These are phyloP conservation scores for Chalcosyrphus nemorum DNA, from an alignment of 2,888 invertebrate genomes.

Conservation along the genomic window DNA sequence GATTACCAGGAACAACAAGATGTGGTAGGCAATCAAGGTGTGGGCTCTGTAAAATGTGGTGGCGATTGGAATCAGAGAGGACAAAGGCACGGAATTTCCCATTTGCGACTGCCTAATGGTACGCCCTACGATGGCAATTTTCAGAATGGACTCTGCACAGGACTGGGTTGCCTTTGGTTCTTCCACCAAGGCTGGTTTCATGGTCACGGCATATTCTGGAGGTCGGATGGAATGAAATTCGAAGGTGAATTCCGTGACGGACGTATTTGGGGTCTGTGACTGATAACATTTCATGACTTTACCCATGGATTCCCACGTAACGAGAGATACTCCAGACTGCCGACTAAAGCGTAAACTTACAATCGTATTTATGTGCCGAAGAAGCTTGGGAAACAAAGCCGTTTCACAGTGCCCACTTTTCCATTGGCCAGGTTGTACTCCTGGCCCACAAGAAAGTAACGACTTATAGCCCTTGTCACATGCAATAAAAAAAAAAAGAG, in stretches of 20 bases:
- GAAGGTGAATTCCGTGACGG: slow-evolving; percentile 97
- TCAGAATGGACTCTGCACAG: slow-evolving; percentile 90
- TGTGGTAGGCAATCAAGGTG: slow-evolving; percentile 63
- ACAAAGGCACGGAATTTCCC: slow-evolving; percentile 92
- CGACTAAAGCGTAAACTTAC: slow-evolving; percentile 88
- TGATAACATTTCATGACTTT: slow-evolving; percentile 93
- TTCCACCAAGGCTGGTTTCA: slow-evolving; percentile 96
- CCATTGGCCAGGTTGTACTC: too few relatives aligned
- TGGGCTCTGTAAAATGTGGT: slow-evolving; percentile 87
- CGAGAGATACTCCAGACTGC: slow-evolving; percentile 95
- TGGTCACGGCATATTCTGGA: slow-evolving; percentile 94
- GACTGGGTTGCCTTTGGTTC: slow-evolving; percentile 93
- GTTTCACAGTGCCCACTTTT: too few relatives aligned
- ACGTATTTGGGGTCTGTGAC: slow-evolving; percentile 92
- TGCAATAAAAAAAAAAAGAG: too few relatives aligned
- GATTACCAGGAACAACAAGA: slow-evolving; percentile 69
- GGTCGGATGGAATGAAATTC: slow-evolving; percentile 94
- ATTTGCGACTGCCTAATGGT: slow-evolving; percentile 89
- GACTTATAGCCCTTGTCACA: not conserved
- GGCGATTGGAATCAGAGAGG: slow-evolving; percentile 95
- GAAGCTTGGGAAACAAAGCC: too few relatives aligned
- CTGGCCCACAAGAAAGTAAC: too few relatives aligned
- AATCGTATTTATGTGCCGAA: too few relatives aligned
- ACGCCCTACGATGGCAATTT: slow-evolving; percentile 93
- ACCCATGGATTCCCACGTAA: slow-evolving; percentile 95